These are phyloP conservation scores for Rhinolophus sinicus DNA, from an alignment of 2,113 vertebrate genomes.

Conservation along the genomic window DNA sequence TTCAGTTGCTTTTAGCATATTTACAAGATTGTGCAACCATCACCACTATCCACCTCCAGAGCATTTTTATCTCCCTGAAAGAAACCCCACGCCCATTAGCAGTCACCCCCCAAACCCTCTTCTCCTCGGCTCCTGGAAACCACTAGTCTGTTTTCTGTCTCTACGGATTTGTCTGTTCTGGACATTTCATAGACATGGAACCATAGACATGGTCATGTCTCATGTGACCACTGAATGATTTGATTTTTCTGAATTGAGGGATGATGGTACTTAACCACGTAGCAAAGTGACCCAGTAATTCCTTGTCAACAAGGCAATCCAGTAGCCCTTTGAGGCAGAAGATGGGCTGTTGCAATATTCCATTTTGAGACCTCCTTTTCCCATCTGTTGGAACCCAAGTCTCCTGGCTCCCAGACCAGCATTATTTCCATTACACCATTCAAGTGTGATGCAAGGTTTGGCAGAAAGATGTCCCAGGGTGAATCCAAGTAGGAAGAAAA, in stretches of 20 bases:
- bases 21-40: background rate
- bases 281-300: background rate
- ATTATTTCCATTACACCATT: constrained; percentile 65
- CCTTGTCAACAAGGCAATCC: background rate
- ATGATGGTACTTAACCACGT: background rate
- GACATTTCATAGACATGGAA: background rate
- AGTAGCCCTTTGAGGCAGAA: background rate
- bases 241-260: background rate
- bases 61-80: background rate
- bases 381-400: constrained; percentile 60
- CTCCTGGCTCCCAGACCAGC: constrained; percentile 53
- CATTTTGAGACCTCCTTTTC: constrained; percentile 56
- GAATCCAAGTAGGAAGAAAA: constrained; percentile 33
- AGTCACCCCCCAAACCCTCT: background rate
- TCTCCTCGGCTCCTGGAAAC: background rate
- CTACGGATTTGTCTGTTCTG: background rate
- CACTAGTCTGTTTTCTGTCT: background rate
- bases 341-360: constrained; percentile 39
- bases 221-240: background rate
- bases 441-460: constrained; percentile 56
- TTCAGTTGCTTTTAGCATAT: background rate
- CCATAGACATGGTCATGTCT: background rate
- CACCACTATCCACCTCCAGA: background rate
- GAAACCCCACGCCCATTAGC: background rate
- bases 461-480: constrained; percentile 49